These are phyloP conservation scores for Aleiodes alternator DNA, from an alignment of 2,888 invertebrate genomes.

Conservation along the genomic window DNA sequence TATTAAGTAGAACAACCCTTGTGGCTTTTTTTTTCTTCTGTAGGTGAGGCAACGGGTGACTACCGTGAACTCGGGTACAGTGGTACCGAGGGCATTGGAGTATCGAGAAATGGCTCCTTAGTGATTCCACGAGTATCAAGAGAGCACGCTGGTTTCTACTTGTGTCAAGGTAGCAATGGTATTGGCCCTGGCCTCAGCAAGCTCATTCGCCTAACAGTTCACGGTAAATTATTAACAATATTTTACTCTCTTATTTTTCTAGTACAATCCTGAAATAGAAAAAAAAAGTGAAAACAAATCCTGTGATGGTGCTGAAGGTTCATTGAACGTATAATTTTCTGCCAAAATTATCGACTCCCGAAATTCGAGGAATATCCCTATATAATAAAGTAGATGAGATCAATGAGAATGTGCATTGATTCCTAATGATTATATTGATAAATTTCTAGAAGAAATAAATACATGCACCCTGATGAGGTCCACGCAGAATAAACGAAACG, in stretches of 20 bases:
- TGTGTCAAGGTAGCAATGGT: constrained; percentile 80
- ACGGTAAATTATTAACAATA: constrained; percentile 76
- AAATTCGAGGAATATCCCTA: too few relatives aligned
- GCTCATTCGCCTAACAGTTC: constrained; percentile 79
- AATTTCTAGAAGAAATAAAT: too few relatives aligned
- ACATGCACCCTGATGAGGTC: too few relatives aligned
- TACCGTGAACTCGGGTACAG: constrained; percentile 77
- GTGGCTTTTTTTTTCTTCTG: background rate
- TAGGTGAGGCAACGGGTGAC: constrained; percentile 76
- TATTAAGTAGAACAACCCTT: too few relatives aligned
- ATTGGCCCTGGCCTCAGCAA: constrained; percentile 81
- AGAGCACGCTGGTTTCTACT: constrained; percentile 78
- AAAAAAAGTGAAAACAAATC: too few relatives aligned
- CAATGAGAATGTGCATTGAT: too few relatives aligned
- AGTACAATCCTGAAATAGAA: too few relatives aligned
- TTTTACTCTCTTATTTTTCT: background rate
- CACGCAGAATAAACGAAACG: too few relatives aligned
- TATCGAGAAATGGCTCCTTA: constrained; percentile 77
- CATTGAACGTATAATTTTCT: background rate
- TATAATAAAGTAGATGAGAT: background rate
- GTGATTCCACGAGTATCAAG: constrained; percentile 77
- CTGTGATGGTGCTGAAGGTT: background rate
- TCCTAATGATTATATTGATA: too few relatives aligned
- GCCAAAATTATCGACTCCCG: background rate
- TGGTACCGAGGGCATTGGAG: constrained; percentile 70